These are phyloP conservation scores for Sisor rabdophorus DNA, from an alignment of 2,113 vertebrate genomes.

Conservation along the genomic window DNA sequence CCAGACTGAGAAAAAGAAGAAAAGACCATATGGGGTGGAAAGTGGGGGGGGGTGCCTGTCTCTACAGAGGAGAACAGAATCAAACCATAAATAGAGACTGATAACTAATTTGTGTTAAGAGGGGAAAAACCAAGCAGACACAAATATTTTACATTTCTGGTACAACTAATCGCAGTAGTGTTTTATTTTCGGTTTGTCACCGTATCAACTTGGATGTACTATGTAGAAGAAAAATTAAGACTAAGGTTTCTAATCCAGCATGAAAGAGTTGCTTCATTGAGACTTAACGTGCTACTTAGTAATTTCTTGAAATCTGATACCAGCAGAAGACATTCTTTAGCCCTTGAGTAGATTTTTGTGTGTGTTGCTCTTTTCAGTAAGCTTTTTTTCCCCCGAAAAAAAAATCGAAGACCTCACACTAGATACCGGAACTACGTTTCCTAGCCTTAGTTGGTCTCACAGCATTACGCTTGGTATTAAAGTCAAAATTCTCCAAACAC, in stretches of 20 bases:
- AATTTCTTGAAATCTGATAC: conserved; percentile 30
- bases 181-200: neutral
- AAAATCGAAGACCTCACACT: neutral
- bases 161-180: neutral
- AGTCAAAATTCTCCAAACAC: neutral
- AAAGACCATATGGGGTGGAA: neutral
- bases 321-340: conserved; percentile 22
- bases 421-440: neutral
- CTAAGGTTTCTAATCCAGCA: conserved; percentile 5
- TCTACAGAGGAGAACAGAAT: conserved; percentile 19
- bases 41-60: conserved; percentile 5
- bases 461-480: conserved; percentile 12
- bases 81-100: conserved; percentile 27
- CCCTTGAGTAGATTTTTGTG: neutral
- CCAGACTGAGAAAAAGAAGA: conserved; percentile 15
- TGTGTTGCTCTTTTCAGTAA: conserved; percentile 10
- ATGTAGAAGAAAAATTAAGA: neutral
- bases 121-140: neutral
- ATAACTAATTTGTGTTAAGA: conserved; percentile 15
- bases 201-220: neutral
- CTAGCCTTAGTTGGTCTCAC: neutral
- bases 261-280: conserved; percentile 15
- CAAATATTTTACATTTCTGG: neutral
- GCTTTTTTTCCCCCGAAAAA: conserved; percentile 20
- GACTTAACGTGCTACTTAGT: conserved; percentile 29